A percentile compares a stretch with the other conserved stretches of the same genome.
Conservation (phyloP, 2,113 vertebrate genomes). For the Myotis yumanensis region DNA sequence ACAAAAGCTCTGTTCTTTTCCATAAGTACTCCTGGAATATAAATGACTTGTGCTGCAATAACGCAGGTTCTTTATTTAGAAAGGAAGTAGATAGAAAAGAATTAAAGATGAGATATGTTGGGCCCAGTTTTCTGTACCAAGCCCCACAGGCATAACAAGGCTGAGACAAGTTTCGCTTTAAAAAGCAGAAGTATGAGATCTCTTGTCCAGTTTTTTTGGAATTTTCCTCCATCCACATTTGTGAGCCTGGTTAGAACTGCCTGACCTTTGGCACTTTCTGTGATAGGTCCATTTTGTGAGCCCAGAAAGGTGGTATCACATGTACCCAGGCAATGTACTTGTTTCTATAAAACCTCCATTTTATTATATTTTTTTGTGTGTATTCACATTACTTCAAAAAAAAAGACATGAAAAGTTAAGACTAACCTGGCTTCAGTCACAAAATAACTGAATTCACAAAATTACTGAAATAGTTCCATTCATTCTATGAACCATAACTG, state of each 20-base stretch:
- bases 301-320: background rate
- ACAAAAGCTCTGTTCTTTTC: constrained; percentile 46
- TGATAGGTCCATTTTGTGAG: background rate
- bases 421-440: background rate
- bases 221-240: constrained; percentile 26
- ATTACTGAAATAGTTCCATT: constrained; percentile 4
- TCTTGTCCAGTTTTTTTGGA: constrained; percentile 1
- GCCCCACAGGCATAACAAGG: background rate
- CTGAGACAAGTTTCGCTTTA: constrained; percentile 22
- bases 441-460: constrained; percentile 10
- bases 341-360: background rate
- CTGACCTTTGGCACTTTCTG: background rate
- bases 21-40: constrained; percentile 43
- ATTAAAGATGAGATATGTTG: constrained; percentile 51
- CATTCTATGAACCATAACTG: background rate
- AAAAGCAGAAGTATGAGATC: constrained; percentile 1
- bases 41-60: background rate
- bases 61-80: constrained; percentile 37
- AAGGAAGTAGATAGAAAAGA: constrained; percentile 57
- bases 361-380: background rate
- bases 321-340: background rate
- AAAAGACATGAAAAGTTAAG: constrained; percentile 11
- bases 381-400: background rate
- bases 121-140: constrained; percentile 23
- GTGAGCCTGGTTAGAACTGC: background rate